These are phyloP conservation scores for Eurystomus gularis DNA, from an alignment of 2,113 vertebrate species.

Conservation along the genomic window DNA sequence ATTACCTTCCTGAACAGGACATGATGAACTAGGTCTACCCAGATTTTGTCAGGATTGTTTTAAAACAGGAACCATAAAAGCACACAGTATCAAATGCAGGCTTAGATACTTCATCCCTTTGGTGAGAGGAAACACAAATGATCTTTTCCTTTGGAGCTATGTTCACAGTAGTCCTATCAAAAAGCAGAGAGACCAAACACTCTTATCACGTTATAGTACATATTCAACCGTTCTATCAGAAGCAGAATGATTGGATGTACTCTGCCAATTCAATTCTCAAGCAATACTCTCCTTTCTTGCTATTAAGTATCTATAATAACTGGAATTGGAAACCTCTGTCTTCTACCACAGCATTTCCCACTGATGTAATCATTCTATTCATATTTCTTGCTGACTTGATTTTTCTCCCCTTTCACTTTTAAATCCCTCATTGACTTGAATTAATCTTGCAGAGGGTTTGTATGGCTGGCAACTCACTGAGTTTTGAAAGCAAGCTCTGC, in stretches of 20 bases:
- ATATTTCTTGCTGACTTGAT: slow-evolving; percentile 61
- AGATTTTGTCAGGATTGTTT: not conserved
- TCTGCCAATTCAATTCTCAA: slow-evolving; percentile 26
- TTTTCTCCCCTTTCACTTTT: slow-evolving; percentile 51
- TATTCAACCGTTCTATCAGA: not conserved
- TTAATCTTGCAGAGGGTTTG: slow-evolving; percentile 41
- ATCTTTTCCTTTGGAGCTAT: not conserved
- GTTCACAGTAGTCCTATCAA: not conserved
- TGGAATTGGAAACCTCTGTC: slow-evolving; percentile 48
- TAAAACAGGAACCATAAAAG: not conserved
- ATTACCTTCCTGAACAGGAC: not conserved
- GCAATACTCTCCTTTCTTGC: not conserved
- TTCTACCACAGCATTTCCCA: slow-evolving; percentile 33
- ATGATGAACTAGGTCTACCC: not conserved
- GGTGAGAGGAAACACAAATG: not conserved
- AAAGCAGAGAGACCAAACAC: not conserved
- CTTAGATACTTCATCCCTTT: not conserved
- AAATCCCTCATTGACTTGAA: slow-evolving; percentile 55
- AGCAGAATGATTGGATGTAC: not conserved
- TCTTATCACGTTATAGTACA: not conserved
- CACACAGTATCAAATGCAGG: not conserved
- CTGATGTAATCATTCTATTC: slow-evolving; percentile 58
- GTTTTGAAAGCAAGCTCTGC: slow-evolving; percentile 19
- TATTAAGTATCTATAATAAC: slow-evolving; percentile 25
- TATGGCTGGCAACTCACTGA: not conserved